Evolutionary conservation across 1,140 invertebrate species (phyloP), one percentile per base, ranked within the genome.

Genomic region (Forficula auricularia): DNA sequence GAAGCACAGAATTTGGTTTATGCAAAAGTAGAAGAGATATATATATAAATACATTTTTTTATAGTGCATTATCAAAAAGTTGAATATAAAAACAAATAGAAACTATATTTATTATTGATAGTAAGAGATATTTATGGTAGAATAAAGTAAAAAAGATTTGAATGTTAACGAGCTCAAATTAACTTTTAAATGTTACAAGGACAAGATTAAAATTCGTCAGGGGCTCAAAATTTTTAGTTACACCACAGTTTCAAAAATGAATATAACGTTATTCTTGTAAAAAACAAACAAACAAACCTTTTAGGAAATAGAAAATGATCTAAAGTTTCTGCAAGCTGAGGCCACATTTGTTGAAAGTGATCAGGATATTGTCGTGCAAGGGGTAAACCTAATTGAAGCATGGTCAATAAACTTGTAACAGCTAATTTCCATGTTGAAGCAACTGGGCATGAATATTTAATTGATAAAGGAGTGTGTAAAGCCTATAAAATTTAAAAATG

Each of bases 231-330:
- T n/a, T n/a, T n/a, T n/a, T n/a, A n/a, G n/a, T n/a, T n/a, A n/a
- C n/a, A n/a, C n/a, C n/a, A n/a, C n/a, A n/a, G n/a, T n/a, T n/a
- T n/a, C n/a, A n/a, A n/a, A n/a, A n/a, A n/a, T n/a, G n/a, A n/a
- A n/a, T n/a, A n/a, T n/a, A n/a, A n/a, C n/a, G n/a, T n/a, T n/a
- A n/a, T n/a, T n/a, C 13, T 6, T 6, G n/a, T 19, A 37, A 37
- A 19, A 37, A 15, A 37, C 38, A 48, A 50, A 50, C 40, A 47
- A 46, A 51, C 54, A 56, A 61, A 78, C 74, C 68, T 77, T 53
- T 71, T 75, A 18, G 84, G 82, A 58, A 95, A 95, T 38, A 95
- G 67, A 57, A 95, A 96, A 35, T 88, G 79, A 54, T 96, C 87
- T 10, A 97, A 62, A 0, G 87, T 81, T 41, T 72, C 68, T 0